Evolutionary conservation across 2,888 invertebrate species (phyloP).

Genomic region (Acleris laterana): DNA sequence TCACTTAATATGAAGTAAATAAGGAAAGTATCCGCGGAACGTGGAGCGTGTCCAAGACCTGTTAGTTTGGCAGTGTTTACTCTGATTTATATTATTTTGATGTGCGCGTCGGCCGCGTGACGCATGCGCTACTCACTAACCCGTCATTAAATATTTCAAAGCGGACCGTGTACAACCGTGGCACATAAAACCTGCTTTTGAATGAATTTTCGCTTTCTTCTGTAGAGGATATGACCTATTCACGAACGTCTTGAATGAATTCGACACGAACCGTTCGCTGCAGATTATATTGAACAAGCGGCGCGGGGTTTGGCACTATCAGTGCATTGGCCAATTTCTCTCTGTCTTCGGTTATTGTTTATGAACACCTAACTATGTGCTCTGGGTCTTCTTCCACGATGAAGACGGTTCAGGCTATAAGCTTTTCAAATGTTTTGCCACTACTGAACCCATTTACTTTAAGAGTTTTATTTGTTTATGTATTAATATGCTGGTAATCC

Average conservation of each 20-base stretch:
- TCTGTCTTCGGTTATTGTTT: no score
- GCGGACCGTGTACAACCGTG: constrained; percentile 2
- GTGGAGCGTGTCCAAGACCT: constrained; percentile 50
- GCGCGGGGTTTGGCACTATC: no score
- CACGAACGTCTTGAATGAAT: neutral
- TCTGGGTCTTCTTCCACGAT: no score
- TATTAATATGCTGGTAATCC: no score
- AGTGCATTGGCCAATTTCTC: no score
- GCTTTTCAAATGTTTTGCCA: no score
- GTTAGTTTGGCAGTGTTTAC: constrained; percentile 23
- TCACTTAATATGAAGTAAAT: constrained; percentile 34
- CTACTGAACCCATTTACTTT: no score
- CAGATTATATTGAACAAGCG: no score
- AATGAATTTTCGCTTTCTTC: constrained; percentile 10
- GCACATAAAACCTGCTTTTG: constrained; percentile 7
- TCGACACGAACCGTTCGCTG: no score
- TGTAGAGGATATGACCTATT: constrained; percentile 1
- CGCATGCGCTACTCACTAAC: constrained; percentile 9
- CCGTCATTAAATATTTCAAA: constrained; percentile 9
- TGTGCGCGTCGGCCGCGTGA: constrained; percentile 14
- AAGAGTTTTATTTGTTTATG: no score
- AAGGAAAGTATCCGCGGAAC: constrained; percentile 38
- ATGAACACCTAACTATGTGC: no score
- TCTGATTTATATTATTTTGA: constrained; percentile 22
- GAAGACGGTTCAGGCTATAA: no score